Percentiles rank a stretch among this genome's conserved stretches.
Conservation (phyloP, 2,797 vertebrate genomes). For the Pangasius mekongensis region DNA sequence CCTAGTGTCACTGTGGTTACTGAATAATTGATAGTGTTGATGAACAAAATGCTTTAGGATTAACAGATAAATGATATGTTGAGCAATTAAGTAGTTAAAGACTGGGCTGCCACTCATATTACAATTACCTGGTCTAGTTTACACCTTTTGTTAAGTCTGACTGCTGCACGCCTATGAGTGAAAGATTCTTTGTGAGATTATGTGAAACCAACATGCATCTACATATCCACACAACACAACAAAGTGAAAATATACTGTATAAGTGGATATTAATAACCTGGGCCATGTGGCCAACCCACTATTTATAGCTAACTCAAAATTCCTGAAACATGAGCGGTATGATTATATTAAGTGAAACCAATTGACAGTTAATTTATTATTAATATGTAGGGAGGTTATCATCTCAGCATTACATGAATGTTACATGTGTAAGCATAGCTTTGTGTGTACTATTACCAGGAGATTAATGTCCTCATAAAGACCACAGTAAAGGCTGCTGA, state of each 20-base stretch:
- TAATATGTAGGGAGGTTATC: neutral
- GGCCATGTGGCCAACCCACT: neutral
- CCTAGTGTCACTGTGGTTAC: neutral
- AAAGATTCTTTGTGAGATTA: neutral
- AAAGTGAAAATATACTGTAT: neutral
- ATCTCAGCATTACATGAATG: conserved; percentile 11
- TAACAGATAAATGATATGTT: conserved; percentile 14
- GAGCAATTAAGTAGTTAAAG: conserved; percentile 8
- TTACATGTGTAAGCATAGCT: conserved; percentile 7
- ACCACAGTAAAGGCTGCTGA: conserved; percentile 7
- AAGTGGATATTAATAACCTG: neutral
- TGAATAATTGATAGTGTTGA: conserved; percentile 18
- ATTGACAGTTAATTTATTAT: neutral
- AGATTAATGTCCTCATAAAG: neutral
- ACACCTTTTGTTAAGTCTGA: neutral
- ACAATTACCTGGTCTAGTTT: neutral
- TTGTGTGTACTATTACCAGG: neutral
- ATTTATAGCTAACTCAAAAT: neutral
- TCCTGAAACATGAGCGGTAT: neutral
- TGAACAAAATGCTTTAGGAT: conserved; percentile 3
- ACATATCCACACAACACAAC: neutral
- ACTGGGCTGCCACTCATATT: neutral
- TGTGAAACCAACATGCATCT: neutral
- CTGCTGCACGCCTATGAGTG: too few species aligned
- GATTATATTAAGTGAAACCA: neutral